A percentile compares a stretch with the other conserved stretches of the same genome.
These are phyloP conservation scores for Acholoe squamosa DNA, from an alignment of 2,888 invertebrate species.

Conservation along the genomic window DNA sequence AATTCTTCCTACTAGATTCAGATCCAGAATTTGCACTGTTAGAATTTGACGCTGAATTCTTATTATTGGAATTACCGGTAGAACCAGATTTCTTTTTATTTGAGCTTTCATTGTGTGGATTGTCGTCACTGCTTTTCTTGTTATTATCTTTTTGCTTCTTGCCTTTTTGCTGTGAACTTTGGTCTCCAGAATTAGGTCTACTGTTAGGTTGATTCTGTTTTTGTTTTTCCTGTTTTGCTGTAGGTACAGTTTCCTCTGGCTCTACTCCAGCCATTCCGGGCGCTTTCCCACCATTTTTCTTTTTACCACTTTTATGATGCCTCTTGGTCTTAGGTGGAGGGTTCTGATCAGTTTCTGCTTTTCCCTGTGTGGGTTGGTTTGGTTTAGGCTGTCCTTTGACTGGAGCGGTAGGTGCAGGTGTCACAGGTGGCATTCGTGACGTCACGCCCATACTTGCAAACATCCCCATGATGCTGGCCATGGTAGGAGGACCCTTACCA, in stretches of 20 bases:
- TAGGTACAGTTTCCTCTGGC: neutral
- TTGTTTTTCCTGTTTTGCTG: neutral
- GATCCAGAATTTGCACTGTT: too few species aligned
- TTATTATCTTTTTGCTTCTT: neutral
- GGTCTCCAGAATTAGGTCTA: neutral
- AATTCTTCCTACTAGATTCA: too few species aligned
- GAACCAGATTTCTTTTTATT: too few species aligned
- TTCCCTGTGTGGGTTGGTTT: neutral
- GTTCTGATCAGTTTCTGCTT: neutral
- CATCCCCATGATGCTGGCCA: constrained; percentile 51
- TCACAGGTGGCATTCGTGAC: neutral
- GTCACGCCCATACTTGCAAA: constrained; percentile 25
- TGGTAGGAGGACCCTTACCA: constrained; percentile 1
- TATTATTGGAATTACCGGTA: too few species aligned
- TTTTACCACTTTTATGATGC: neutral
- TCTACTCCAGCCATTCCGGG: neutral
- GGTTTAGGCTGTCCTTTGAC: neutral
- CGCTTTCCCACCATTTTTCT: neutral
- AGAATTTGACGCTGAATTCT: too few species aligned
- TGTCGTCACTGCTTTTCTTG: neutral
- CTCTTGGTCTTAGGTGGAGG: neutral
- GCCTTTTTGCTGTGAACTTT: neutral
- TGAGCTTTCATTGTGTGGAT: neutral
- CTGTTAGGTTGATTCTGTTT: neutral
- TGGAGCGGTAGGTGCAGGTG: neutral